Evolutionary conservation across 2,888 invertebrate species (phyloP).

Genomic region (Congeria kusceri): DNA sequence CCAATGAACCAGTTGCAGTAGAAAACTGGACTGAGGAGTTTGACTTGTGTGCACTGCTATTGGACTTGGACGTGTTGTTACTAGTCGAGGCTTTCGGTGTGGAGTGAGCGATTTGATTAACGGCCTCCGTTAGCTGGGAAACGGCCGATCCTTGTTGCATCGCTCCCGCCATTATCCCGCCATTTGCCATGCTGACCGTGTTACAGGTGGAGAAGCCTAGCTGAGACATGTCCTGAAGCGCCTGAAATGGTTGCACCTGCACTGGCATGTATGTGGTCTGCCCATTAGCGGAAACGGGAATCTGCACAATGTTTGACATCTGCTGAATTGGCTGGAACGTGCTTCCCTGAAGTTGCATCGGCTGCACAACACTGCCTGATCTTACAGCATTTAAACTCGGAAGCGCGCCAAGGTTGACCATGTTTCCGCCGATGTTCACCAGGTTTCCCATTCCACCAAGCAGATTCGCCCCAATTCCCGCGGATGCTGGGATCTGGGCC

Average conservation of each 20-base stretch:
- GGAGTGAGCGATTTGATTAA: constrained; percentile 20
- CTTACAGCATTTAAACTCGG: constrained; percentile 63
- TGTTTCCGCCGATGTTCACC: constrained; percentile 79
- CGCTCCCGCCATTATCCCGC: constrained; percentile 12
- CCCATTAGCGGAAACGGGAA: constrained; percentile 94
- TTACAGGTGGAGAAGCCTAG: constrained; percentile 21
- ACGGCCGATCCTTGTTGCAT: constrained; percentile 18
- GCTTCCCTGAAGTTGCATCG: constrained; percentile 88
- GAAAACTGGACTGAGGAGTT: constrained; percentile 11
- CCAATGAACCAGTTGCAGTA: constrained; percentile 30
- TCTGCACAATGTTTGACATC: constrained; percentile 90
- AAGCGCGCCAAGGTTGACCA: constrained; percentile 72
- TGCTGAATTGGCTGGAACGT: constrained; percentile 83
- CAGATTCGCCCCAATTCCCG: constrained; percentile 64
- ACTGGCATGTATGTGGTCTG: constrained; percentile 98
- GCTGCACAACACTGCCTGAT: constrained; percentile 83
- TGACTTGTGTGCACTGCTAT: constrained; percentile 1
- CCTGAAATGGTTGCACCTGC: constrained; percentile 90
- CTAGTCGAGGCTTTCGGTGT: constrained; percentile 24
- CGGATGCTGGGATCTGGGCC: constrained; percentile 67
- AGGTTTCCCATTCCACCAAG: constrained; percentile 69
- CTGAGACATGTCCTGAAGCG: constrained; percentile 39
- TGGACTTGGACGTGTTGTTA: background rate
- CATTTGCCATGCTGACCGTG: constrained; percentile 12
- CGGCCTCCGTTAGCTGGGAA: constrained; percentile 34